These are phyloP conservation scores for Hedya salicella DNA, from an alignment of 2,888 invertebrate species.

Conservation along the genomic window DNA sequence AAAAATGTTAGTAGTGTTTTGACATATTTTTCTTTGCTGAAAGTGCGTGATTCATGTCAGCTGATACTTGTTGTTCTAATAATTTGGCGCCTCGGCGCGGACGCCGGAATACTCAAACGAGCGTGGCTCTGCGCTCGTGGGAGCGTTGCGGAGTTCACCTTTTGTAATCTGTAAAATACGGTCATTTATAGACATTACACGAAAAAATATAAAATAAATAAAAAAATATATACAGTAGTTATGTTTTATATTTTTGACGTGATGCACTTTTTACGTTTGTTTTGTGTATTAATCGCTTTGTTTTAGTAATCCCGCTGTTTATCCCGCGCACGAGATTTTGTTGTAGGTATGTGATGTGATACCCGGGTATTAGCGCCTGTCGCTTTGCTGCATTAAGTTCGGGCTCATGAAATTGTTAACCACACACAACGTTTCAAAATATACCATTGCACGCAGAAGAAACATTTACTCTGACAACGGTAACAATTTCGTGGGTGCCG, in stretches of 20 bases:
- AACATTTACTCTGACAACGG: not conserved
- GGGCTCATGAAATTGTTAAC: not conserved
- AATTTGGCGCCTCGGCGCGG: slow-evolving; percentile 63
- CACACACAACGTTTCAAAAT: too few species aligned
- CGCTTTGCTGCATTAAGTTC: not conserved
- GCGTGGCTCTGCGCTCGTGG: slow-evolving; percentile 61
- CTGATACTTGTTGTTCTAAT: slow-evolving; percentile 77
- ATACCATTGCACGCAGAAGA: too few species aligned
- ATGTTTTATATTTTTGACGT: slow-evolving; percentile 74
- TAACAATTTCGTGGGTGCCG: not conserved
- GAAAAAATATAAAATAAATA: slow-evolving; percentile 62
- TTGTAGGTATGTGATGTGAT: slow-evolving; percentile 11
- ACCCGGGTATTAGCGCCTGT: not conserved
- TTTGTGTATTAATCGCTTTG: slow-evolving; percentile 79
- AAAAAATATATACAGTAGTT: slow-evolving; percentile 69
- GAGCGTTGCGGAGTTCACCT: slow-evolving; percentile 72
- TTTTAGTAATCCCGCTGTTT: slow-evolving; percentile 75
- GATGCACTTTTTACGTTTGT: slow-evolving; percentile 79
- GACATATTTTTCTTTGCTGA: slow-evolving; percentile 86
- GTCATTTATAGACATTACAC: slow-evolving; percentile 73
- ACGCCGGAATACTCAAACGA: slow-evolving; percentile 76
- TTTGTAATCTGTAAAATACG: slow-evolving; percentile 77
- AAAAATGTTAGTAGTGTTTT: slow-evolving; percentile 85
- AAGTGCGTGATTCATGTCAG: slow-evolving; percentile 86
- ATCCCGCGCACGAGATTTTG: slow-evolving; percentile 67